Base-by-base conservation (phyloP, 2,888 invertebrate species). In the Brachyopa scutellaris region DNA sequence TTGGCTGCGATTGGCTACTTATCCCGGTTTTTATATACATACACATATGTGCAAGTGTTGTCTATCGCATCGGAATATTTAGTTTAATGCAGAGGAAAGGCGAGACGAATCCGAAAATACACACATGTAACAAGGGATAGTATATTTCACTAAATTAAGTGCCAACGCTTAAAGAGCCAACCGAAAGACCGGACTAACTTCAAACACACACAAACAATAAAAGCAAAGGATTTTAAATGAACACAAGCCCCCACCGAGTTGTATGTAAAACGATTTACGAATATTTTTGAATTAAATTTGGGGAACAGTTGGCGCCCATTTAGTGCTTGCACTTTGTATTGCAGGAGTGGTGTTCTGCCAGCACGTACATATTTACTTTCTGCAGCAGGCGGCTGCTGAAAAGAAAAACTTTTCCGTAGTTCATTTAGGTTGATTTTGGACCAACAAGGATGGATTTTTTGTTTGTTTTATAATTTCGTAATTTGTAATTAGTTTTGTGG, bases 261-360 rank as follows among this genome's bases (percentile, higher is more conserved):
- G 61, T 42, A 40, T 70, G 61, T 61, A 42, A 72, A 51, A 59
- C 69, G 53, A 74, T 79, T 59, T 64, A 62, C 67, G 72, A 79
- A 77, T 79, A 80, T 84, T n/a, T n/a, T 77, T 69, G 66, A 84
- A 84, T 80, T 84, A 64, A 84, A 77, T 84, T 84, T 76, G 45
- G 59, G 73, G 61, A 72, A 73, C 79, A 73, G 67, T 84, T 84
- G 79, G 84, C 59, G 72, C 73, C 72, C 67, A 79, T 72, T 84
- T 61, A 57, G 67, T 31, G n/a, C 55, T 59, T 64, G 57, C 49
- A 78, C 21, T 57, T 59, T 73, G 61, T 38, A 45, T 64, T 69
- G 57, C 36, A 69, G 17, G 69, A 55, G 42, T 21, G n/a, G 7
- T 45, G 29, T 31, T 47, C 59, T 33, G 15, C 57, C 57, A 36